Evolutionary conservation across 1,140 invertebrate genomes (phyloP), one percentile per base, ranked within the genome.

Genomic region (Sycophaga agraensis): DNA sequence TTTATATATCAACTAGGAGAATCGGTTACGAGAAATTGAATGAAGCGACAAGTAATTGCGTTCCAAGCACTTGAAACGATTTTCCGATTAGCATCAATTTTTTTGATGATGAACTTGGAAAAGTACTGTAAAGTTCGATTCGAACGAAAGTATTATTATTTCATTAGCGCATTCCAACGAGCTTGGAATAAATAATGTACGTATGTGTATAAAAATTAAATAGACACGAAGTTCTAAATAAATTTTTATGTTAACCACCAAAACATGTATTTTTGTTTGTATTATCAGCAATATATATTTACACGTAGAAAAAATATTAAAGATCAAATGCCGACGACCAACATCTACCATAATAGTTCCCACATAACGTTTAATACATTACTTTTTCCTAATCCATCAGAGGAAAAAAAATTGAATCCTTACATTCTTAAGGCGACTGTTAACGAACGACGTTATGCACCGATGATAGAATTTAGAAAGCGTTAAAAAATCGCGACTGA

Each of bases 231-330:
- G 48, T 37, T 54, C 40, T 55, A 48, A 46, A 55, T 46, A 46
- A 55, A 57, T 39, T 56, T 63, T 56, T 50, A 50, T 63, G 8
- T 56, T 56, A 63, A 63, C 43, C 53, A 63, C 50, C 28, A 63
- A 46, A 56, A 43, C 60, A 57, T 63, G 60, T 63, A 63, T 57
- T 63, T 63, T 59, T 49, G 21, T 31, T 43, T 34, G 22, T 49
- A 39, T 56, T 24, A 51, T 57, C 22, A 57, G 53, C 21, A 56
- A 63, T 63, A 24, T n/a, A n/a, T 63, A 63, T 63, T 63, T 63
- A 63, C 61, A 63, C 53, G 61, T 57, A 63, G 54, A 63, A 63
- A 63, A 63, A 63, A 63, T 63, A 63, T 63, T 58, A 51, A 57
- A 63, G 54, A 63, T 63, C 39, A 58, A 58, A 45, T 57, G 58